Percentiles rank a stretch among this genome's conserved stretches.
Conservation (phyloP, 1,140 invertebrate genomes). For the Drosophila sturtevanti region DNA sequence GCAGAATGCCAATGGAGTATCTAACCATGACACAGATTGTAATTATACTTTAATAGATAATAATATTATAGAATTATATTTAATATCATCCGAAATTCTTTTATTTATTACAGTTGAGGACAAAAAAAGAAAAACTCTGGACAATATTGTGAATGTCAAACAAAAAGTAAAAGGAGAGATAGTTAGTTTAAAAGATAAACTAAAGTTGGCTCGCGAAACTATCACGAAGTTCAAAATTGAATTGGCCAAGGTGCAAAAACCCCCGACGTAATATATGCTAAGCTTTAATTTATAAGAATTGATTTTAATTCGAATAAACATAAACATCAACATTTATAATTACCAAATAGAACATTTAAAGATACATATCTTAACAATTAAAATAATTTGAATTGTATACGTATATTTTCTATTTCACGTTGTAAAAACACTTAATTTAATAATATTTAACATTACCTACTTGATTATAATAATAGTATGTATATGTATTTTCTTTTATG, state of each 20-base stretch:
- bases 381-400: too few species aligned
- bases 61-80: too few species aligned
- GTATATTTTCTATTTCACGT: too few species aligned
- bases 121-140: slow-evolving; percentile 92
- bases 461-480: too few species aligned
- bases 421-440: too few species aligned
- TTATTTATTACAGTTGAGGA: slow-evolving; percentile 91
- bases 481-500: not conserved
- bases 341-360: not conserved
- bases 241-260: slow-evolving; percentile 88
- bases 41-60: too few species aligned
- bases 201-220: slow-evolving; percentile 94
- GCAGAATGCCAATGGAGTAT: slow-evolving; percentile 59
- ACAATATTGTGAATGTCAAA: slow-evolving; percentile 91
- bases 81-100: slow-evolving; percentile 8
- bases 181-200: slow-evolving; percentile 92
- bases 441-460: too few species aligned
- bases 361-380: too few species aligned
- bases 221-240: slow-evolving; percentile 95
- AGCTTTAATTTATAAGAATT: not conserved
- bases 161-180: slow-evolving; percentile 94
- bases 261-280: slow-evolving; percentile 32
- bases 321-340: too few species aligned
- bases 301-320: not conserved
- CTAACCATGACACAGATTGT: slow-evolving; percentile 95